These are phyloP conservation scores for Seira sanloemensis DNA, from an alignment of 2,888 invertebrate genomes.

Conservation along the genomic window DNA sequence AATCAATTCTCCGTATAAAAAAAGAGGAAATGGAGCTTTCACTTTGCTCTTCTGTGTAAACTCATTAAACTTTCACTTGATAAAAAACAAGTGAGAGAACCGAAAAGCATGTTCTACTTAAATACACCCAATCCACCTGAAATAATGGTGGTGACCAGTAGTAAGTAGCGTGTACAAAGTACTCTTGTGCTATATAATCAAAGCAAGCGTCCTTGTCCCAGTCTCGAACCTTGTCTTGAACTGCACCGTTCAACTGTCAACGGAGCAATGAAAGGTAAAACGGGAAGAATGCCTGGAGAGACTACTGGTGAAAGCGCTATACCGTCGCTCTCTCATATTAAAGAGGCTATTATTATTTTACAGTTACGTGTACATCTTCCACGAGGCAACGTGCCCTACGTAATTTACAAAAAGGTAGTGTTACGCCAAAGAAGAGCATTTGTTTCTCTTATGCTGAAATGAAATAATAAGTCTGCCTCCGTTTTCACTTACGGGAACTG, in stretches of 20 bases:
- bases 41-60: background rate
- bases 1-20: no score
- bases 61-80: slow-evolving; percentile 6
- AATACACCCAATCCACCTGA: background rate
- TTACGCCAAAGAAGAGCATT: background rate
- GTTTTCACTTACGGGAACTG: no score
- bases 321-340: no score
- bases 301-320: background rate
- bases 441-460: background rate
- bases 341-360: background rate
- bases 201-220: slow-evolving; percentile 10
- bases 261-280: background rate
- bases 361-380: background rate
- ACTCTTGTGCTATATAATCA: no score
- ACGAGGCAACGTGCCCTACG: slow-evolving; percentile 16
- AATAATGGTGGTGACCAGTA: no score
- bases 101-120: background rate
- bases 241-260: background rate
- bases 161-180: background rate
- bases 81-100: background rate
- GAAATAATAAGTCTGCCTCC: background rate
- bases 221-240: background rate
- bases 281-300: background rate
- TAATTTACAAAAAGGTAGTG: background rate
- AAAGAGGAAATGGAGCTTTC: background rate